Percentiles rank a stretch among this genome's conserved stretches.
Conservation (phyloP, 1,140 invertebrate genomes). For the Drosophila murphyi region DNA sequence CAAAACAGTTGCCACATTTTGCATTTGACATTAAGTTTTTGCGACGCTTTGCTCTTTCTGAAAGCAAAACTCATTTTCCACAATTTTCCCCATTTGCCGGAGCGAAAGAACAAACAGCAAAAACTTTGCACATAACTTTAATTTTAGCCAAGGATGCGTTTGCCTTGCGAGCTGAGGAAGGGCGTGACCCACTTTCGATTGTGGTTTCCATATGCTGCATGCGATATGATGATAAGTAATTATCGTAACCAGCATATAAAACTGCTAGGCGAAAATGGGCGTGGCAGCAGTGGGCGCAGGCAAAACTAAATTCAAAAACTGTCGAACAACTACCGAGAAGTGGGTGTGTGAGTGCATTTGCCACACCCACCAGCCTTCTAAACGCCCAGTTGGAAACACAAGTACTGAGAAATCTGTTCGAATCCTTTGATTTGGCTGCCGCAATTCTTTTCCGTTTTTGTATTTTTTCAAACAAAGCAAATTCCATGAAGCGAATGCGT, state of each 20-base stretch:
- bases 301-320: constrained; percentile 7
- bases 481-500: constrained; percentile 53
- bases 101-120: constrained; percentile 1
- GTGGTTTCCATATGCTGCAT: neutral
- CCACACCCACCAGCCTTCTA: constrained; percentile 18
- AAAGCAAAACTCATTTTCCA: constrained; percentile 6
- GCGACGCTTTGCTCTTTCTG: constrained; percentile 11
- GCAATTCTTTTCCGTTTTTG: constrained; percentile 3
- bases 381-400: neutral
- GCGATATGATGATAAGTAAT: constrained; percentile 22
- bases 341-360: neutral
- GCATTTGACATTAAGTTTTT: constrained; percentile 35
- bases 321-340: constrained; percentile 25
- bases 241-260: constrained; percentile 16
- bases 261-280: constrained; percentile 2
- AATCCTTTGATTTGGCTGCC: constrained; percentile 33
- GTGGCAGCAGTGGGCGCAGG: constrained; percentile 11
- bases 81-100: constrained; percentile 7
- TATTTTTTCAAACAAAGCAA: constrained; percentile 55
- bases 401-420: constrained; percentile 23
- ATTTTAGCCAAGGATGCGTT: constrained; percentile 11
- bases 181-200: constrained; percentile 21
- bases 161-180: neutral
- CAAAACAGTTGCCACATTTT: constrained; percentile 25
- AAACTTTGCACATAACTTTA: constrained; percentile 24